Percentiles rank a stretch among this genome's conserved stretches.
These are phyloP conservation scores for Lophius piscatorius DNA, from an alignment of 2,113 vertebrate genomes.

Conservation along the genomic window DNA sequence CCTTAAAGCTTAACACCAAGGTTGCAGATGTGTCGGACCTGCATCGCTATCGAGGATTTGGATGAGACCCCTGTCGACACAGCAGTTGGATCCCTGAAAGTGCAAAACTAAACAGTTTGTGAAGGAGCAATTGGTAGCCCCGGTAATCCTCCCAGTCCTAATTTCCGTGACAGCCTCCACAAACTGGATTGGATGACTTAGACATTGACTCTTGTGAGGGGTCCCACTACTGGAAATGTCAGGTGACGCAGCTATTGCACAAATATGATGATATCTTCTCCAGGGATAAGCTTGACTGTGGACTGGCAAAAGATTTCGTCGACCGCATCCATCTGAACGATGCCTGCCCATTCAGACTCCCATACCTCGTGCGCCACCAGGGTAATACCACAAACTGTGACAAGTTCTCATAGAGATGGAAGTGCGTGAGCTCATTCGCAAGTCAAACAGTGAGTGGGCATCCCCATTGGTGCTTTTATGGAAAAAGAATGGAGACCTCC, in stretches of 20 bases:
- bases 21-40: constrained; percentile 44
- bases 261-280: constrained; percentile 28
- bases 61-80: too few species aligned
- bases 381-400: background rate
- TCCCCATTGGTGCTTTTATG: constrained; percentile 14
- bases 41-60: constrained; percentile 20
- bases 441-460: background rate
- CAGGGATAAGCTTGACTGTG: constrained; percentile 23
- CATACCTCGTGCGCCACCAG: background rate
- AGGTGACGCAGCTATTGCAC: constrained; percentile 2
- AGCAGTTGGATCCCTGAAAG: too few species aligned
- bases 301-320: background rate
- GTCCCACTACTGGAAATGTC: background rate
- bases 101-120: too few species aligned
- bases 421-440: background rate
- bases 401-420: constrained; percentile 14
- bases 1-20: constrained; percentile 33
- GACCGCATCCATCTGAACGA: constrained; percentile 4
- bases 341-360: background rate
- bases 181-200: background rate
- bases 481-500: constrained; percentile 14
- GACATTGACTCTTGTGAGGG: constrained; percentile 3
- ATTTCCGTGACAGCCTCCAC: too few species aligned
- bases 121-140: too few species aligned
- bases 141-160: too few species aligned